phyloP scores from a whole-genome alignment of 1,140 invertebrate genomes.

The Hyposmocoma kahamanoa region DNA sequence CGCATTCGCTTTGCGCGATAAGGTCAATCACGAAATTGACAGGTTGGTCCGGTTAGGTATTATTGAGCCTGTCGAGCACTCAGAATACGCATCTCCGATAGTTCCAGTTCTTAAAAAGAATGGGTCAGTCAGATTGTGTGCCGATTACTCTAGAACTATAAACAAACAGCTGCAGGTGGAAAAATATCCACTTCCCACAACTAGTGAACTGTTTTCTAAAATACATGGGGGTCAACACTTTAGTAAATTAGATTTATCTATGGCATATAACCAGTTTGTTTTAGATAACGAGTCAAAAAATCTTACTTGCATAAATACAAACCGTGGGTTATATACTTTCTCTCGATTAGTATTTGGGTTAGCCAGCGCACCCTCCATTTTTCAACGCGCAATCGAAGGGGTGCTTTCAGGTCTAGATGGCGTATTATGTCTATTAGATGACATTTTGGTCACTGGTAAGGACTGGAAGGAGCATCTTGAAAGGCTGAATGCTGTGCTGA shows the following conservation, averaged over 20 bases:
- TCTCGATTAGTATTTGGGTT: constrained; percentile 23
- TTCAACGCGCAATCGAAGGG: constrained; percentile 28
- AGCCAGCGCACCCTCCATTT: constrained; percentile 21
- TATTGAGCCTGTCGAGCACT: not conserved
- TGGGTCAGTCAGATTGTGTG: not conserved
- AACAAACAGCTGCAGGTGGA: not conserved
- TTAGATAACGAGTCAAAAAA: constrained; percentile 20
- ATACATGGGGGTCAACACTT: constrained; percentile 16
- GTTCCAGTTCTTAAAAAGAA: not conserved
- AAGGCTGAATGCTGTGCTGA: constrained; percentile 15
- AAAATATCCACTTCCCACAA: constrained; percentile 1
- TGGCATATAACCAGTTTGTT: constrained; percentile 23
- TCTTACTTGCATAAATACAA: constrained; percentile 26
- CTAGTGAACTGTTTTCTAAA: constrained; percentile 8
- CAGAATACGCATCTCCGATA: not conserved
- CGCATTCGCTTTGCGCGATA: not conserved
- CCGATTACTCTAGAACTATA: not conserved
- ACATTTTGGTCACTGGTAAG: constrained; percentile 23
- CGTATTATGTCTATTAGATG: constrained; percentile 5
- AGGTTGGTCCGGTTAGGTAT: constrained; percentile 3
- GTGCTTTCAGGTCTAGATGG: constrained; percentile 20
- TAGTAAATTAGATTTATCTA: constrained; percentile 21
- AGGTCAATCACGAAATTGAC: not conserved
- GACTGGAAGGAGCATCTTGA: constrained; percentile 20
- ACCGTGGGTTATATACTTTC: constrained; percentile 24